A percentile compares a stretch with the other conserved stretches of the same genome.
Conservation (phyloP, 2,113 vertebrate genomes). For the Fulmarus glacialis region DNA sequence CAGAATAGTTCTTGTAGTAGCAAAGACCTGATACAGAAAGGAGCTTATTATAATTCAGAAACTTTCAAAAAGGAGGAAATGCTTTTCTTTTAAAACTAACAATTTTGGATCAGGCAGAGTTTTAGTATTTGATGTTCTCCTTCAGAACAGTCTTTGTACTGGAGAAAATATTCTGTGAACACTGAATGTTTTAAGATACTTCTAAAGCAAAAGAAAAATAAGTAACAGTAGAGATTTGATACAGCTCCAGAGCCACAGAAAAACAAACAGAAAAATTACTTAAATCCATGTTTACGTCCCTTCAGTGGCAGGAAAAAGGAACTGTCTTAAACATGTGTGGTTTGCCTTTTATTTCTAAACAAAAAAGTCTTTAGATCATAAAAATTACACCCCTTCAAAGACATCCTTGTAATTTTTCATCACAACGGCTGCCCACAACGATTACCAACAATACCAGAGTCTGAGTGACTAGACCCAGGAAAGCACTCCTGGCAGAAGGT, state of each 20-base stretch:
- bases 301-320: neutral
- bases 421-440: neutral
- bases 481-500: neutral
- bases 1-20: constrained; percentile 48
- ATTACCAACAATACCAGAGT: neutral
- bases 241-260: neutral
- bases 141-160: constrained; percentile 13
- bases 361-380: neutral
- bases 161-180: neutral
- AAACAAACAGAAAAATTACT: neutral
- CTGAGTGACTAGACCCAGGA: neutral
- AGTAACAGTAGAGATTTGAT: neutral
- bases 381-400: neutral
- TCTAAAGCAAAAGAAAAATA: constrained; percentile 7
- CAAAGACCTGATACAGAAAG: neutral
- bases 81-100: constrained; percentile 9
- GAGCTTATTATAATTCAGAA: neutral
- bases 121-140: constrained; percentile 18
- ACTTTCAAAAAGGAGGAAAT: neutral
- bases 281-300: neutral
- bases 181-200: neutral
- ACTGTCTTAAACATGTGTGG: neutral
- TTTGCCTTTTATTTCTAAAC: neutral
- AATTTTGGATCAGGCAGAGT: neutral
- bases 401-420: neutral